Evolutionary conservation across 2,113 vertebrate species (phyloP), one percentile per base, ranked within the genome.

Genomic region (Sprattus sprattus): DNA sequence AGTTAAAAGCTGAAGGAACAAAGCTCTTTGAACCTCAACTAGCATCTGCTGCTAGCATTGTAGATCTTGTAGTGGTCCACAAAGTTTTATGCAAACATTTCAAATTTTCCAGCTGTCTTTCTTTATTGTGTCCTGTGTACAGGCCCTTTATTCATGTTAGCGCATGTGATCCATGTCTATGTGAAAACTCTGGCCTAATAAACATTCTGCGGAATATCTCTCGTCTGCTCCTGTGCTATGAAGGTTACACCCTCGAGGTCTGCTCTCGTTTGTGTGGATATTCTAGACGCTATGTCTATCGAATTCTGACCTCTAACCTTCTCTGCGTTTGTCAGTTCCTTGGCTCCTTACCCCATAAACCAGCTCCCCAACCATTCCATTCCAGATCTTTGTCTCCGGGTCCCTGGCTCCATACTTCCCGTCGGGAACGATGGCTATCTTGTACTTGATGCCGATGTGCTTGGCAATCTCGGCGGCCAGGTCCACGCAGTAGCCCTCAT

Each of bases 351-450:
- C 98, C 97, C 98, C 98, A 88, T 99, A 99, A 83, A 99, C 98
- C 91, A 99, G 97, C 92, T 99, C 98, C 93, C 98, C 98, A 85
- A 99, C 98, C 98, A 99, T 99, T 93, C 98, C 98, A 91, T 99
- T 99, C 98, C 98, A 99, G 92, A 99, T 99, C 95, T 99, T 99
- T 85, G 98, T 99, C 91, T 99, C 97, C 89, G 98, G 96, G 92
- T 99, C 98, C 92, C 98, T 96, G 92, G 98, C 98, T 93, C 98
- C 98, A 15, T 99, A 99, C 93, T 99, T 99, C 92, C 98, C 98
- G 92, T 99, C 98, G 52, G 97, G 97, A 80, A 99, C 98, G 88
- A 99, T 98, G 91, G 97, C 96, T 94, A 99, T 98, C 96, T 99
- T 99, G 95, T 99, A 99, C 93, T 99, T 99, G 95, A 99, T 97